Evolutionary conservation across 1,140 invertebrate genomes (phyloP), one percentile per base, ranked within the genome.

Genomic region (Argopecten irradians): DNA sequence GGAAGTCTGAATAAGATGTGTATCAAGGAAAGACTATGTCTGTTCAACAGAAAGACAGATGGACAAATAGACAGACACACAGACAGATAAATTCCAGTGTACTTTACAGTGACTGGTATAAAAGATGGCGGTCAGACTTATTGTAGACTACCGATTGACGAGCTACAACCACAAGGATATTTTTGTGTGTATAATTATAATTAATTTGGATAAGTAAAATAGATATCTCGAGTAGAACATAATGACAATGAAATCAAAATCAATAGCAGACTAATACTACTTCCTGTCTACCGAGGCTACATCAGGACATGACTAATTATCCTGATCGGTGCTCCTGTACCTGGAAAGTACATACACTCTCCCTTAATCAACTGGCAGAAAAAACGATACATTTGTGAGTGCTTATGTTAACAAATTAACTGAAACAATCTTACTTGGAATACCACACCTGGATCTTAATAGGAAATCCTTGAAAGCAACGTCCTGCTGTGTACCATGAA

Each of bases 231-330:
- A 71, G n/a, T 71, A n/a, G 7, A 28, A 28, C 22, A 28, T 71
- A 71, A 28, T n/a, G 8, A n/a, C 28, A 71, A 5, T 1, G 55
- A 71, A 46, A 19, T 46, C 13, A 46, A 46, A 46, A 46, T 71
- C 55, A 71, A 71, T 71, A 71, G 28, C 55, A 71, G 55, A 71
- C 55, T 71, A 46, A 46, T 46, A 19, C 43, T 46, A 71, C n/a
- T 71, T 71, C 55, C 55, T 71, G 55, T n/a, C 55, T 71, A 71
- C 22, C 3, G 22, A 71, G n/a, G 55, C 8, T 28, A 16, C 13
- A 71, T 71, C 55, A 5, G 55, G 55, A 71, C n/a, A n/a, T n/a
- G 22, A 71, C 55, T 28, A 71, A 71, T 71, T 71, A 71, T n/a
- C 55, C 5, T 8, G 55, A 71, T 28, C 55, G 16, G 55, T 71